These are phyloP conservation scores for Brachionus plicatilis DNA, from an alignment of 1,140 invertebrate species.

Conservation along the genomic window DNA sequence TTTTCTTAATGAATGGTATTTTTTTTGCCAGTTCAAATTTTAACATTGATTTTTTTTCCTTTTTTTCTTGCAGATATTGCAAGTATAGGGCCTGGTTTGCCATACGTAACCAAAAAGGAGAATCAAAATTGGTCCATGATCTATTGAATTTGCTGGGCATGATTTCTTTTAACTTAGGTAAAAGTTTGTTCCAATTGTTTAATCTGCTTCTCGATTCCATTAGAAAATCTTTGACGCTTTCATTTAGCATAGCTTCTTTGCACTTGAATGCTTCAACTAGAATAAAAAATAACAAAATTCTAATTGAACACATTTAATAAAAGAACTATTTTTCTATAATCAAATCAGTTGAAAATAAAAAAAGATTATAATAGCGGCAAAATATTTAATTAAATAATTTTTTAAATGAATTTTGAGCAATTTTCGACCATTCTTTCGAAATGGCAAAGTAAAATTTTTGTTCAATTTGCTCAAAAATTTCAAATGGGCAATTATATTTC, in stretches of 20 bases:
- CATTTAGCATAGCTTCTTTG: background rate
- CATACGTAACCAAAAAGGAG: constrained; percentile 26
- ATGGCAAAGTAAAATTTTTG: too few relatives aligned
- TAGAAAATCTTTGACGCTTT: background rate
- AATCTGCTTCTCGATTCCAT: background rate
- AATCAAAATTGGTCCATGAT: background rate
- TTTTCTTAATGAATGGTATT: background rate
- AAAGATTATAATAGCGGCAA: background rate
- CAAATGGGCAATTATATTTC: too few relatives aligned
- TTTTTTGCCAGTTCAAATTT: background rate
- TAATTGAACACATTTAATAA: background rate
- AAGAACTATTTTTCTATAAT: background rate
- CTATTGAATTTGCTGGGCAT: background rate
- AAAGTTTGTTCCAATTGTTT: background rate
- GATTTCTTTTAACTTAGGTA: constrained; percentile 1
- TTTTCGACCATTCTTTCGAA: too few relatives aligned
- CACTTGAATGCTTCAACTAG: background rate
- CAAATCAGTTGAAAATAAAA: background rate
- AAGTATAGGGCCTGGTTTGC: constrained; percentile 28
- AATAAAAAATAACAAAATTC: background rate
- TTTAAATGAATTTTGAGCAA: background rate
- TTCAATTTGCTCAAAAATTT: too few relatives aligned
- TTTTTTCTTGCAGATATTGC: background rate
- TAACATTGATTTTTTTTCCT: background rate
- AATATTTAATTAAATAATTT: background rate